Conservation (phyloP, 2,888 invertebrate genomes). For the Imbricaverruca yamaguchii region DNA sequence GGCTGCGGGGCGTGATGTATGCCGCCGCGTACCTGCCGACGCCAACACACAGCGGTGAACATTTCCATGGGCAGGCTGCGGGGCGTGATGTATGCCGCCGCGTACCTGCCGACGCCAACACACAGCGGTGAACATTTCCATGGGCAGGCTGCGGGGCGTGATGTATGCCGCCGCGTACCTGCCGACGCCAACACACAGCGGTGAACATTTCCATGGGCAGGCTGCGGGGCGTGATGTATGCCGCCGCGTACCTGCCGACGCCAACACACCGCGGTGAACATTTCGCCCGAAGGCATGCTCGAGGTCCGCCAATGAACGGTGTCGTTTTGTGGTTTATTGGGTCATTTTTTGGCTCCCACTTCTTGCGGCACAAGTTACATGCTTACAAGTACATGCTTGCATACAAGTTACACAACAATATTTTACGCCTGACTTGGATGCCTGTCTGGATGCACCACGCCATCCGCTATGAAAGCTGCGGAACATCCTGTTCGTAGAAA, state of each 20-base stretch:
- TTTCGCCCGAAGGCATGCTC: not conserved
- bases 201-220: slow-evolving; percentile 63
- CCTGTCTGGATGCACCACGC: too few species aligned
- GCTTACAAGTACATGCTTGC: not conserved
- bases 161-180: not conserved
- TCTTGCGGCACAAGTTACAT: not conserved
- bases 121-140: slow-evolving; percentile 63
- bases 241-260: not conserved
- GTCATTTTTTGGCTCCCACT: not conserved
- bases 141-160: slow-evolving; percentile 39
- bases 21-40: not conserved
- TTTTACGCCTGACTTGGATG: too few species aligned
- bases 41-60: slow-evolving; percentile 51
- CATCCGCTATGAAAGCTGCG: too few species aligned
- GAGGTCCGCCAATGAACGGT: not conserved
- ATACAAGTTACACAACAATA: not conserved
- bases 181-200: slow-evolving; percentile 39
- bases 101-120: not conserved
- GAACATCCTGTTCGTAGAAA: too few species aligned
- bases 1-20: not conserved
- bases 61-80: slow-evolving; percentile 54
- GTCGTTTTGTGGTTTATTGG: not conserved
- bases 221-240: not conserved
- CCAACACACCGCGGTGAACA: not conserved
- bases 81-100: not conserved